These are phyloP conservation scores for Xenopus borealis DNA, from an alignment of 2,113 vertebrate genomes.

Conservation along the genomic window DNA sequence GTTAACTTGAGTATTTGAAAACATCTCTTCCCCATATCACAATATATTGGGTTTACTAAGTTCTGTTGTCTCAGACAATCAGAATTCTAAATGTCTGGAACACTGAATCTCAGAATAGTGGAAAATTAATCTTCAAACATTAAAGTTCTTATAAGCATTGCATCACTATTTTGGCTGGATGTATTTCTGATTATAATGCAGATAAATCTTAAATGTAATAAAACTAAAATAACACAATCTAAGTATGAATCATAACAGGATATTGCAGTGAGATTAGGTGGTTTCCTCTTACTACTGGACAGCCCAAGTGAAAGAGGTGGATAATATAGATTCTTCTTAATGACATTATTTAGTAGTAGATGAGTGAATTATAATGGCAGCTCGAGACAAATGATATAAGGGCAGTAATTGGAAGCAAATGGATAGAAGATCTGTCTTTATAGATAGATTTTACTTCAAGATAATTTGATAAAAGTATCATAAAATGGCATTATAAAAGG, in stretches of 20 bases:
- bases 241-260: conserved; percentile 96
- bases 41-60: conserved; percentile 56
- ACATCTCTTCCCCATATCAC: conserved; percentile 42
- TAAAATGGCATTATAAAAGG: conserved; percentile 51
- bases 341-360: conserved; percentile 53
- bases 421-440: conserved; percentile 51
- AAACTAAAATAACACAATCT: conserved; percentile 90
- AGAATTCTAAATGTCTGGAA: conserved; percentile 74
- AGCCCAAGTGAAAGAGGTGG: conserved; percentile 48
- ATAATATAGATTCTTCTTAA: conserved; percentile 39
- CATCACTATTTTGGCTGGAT: conserved; percentile 80
- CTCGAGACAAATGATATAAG: background rate
- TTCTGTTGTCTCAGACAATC: conserved; percentile 67
- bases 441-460: conserved; percentile 64
- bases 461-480: no score
- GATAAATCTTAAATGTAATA: conserved; percentile 87
- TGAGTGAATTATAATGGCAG: conserved; percentile 45
- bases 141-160: conserved; percentile 75
- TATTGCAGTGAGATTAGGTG: conserved; percentile 94
- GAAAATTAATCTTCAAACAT: conserved; percentile 74
- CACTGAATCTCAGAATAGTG: conserved; percentile 74
- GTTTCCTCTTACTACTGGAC: conserved; percentile 79
- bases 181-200: conserved; percentile 89
- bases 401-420: conserved; percentile 68
- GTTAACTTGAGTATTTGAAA: no score